Percentiles rank a stretch among this genome's conserved stretches.
These are phyloP conservation scores for Ditylenchus weischeri DNA, from an alignment of 2,888 invertebrate species.

Conservation along the genomic window DNA sequence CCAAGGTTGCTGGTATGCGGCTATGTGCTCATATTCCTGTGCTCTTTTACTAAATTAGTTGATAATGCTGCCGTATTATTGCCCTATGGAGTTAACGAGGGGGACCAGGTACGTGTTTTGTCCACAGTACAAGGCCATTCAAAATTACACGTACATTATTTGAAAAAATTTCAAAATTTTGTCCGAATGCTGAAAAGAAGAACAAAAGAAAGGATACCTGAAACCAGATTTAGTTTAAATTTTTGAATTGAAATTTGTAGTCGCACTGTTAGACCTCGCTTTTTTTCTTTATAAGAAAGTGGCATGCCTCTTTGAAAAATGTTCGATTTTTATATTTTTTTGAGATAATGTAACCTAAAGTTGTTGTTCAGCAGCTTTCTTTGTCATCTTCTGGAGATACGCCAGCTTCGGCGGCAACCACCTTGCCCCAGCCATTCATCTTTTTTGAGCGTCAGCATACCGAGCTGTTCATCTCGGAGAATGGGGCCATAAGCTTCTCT, in stretches of 20 bases:
- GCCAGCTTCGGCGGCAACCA: conserved; percentile 1
- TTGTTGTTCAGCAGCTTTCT: not conserved
- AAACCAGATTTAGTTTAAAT: no score
- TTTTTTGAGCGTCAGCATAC: conserved; percentile 41
- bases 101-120: conserved; percentile 5
- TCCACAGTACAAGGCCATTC: no score
- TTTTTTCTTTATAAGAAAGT: no score
- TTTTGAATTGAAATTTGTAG: no score
- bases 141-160: no score
- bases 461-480: conserved; percentile 46
- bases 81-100: not conserved
- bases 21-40: not conserved
- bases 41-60: not conserved
- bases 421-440: conserved; percentile 33
- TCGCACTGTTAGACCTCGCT: no score
- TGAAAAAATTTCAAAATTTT: no score
- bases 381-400: not conserved
- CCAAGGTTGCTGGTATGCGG: no score
- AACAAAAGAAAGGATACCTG: no score
- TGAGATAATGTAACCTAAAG: not conserved
- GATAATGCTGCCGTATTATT: conserved; percentile 3
- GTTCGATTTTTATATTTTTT: no score
- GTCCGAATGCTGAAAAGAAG: no score
- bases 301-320: no score
- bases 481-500: conserved; percentile 41